phyloP scores from a whole-genome alignment of 2,888 invertebrate species.

The Boloria euphrosyne region DNA sequence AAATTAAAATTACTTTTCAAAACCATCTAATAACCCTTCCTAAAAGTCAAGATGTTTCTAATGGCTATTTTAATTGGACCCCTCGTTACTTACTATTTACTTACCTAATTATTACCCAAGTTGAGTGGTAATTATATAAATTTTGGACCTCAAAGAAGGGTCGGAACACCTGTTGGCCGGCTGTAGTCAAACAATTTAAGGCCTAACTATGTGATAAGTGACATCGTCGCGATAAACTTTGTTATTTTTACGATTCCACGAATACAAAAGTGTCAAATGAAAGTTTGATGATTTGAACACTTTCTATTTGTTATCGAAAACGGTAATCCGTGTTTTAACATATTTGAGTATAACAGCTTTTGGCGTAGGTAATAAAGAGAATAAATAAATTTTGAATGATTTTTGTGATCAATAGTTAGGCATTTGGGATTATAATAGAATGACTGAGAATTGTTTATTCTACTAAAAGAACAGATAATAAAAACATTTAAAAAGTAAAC shows the following conservation, averaged over 20 bases:
- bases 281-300: not conserved
- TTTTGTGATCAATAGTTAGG: too few relatives aligned
- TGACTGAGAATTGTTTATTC: too few relatives aligned
- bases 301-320: not conserved
- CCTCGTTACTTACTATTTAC: conserved; percentile 56
- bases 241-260: conserved; percentile 35
- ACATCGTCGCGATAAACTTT: conserved; percentile 36
- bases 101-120: conserved; percentile 60
- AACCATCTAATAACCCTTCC: conserved; percentile 20
- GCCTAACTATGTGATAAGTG: conserved; percentile 46
- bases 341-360: too few relatives aligned
- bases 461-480: too few relatives aligned
- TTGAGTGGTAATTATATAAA: conserved; percentile 57
- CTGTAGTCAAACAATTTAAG: conserved; percentile 41
- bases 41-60: conserved; percentile 43
- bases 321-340: too few relatives aligned
- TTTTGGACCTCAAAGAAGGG: conserved; percentile 48
- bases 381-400: too few relatives aligned
- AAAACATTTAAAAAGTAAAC: too few relatives aligned
- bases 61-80: conserved; percentile 61
- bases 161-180: conserved; percentile 54
- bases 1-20: conserved; percentile 11
- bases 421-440: too few relatives aligned
- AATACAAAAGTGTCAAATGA: not conserved
- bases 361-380: too few relatives aligned